phyloP scores from a whole-genome alignment of 2,113 vertebrate species.

The Amblyornis subalaris region DNA sequence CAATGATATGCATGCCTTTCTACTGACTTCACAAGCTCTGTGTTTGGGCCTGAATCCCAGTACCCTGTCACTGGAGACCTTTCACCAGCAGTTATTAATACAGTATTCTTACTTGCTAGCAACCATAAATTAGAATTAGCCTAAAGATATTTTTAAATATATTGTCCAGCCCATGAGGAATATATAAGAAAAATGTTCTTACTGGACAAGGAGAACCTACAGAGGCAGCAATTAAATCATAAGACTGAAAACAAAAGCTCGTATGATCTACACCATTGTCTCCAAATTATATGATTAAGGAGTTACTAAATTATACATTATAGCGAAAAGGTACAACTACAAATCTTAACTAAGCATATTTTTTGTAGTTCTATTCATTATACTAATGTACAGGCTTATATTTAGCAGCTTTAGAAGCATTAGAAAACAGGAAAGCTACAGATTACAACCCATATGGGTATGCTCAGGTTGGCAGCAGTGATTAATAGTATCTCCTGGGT shows the following conservation, averaged over 20 bases:
- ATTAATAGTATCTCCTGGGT: background rate
- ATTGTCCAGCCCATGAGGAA: background rate
- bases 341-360: slow-evolving; percentile 20
- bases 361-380: slow-evolving; percentile 19
- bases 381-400: background rate
- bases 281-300: slow-evolving; percentile 26
- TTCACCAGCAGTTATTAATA: background rate
- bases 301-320: slow-evolving; percentile 3
- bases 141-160: background rate
- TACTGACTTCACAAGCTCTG: background rate
- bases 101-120: background rate
- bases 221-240: slow-evolving; percentile 40
- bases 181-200: background rate
- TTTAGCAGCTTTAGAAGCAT: slow-evolving; percentile 25
- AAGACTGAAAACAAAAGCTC: slow-evolving; percentile 32
- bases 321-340: background rate
- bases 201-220: slow-evolving; percentile 1
- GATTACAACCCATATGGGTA: background rate
- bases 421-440: slow-evolving; percentile 3
- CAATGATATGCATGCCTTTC: background rate
- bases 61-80: background rate
- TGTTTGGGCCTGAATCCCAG: background rate
- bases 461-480: background rate
- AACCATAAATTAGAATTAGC: slow-evolving; percentile 10
- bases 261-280: slow-evolving; percentile 11